phyloP scores from a whole-genome alignment of 1,140 invertebrate species.

The Bombus superbus region DNA sequence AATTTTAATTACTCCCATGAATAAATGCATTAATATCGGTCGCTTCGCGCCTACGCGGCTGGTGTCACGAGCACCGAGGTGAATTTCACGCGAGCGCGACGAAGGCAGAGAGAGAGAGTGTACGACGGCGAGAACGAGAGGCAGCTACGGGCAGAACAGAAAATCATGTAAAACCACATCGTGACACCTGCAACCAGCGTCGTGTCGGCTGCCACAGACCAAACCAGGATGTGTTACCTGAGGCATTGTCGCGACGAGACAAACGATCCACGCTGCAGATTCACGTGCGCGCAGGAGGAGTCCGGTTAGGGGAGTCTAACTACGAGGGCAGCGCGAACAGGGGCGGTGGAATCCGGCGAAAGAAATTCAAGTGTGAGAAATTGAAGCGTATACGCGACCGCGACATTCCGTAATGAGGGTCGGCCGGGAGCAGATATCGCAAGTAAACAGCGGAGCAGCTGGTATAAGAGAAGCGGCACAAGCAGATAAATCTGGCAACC shows the following conservation, averaged over 20 bases:
- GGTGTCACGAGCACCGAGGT: constrained; percentile 1
- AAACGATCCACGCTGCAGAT: constrained; percentile 35
- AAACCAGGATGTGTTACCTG: constrained; percentile 44
- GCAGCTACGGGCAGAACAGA: not conserved
- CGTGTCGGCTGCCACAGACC: constrained; percentile 22
- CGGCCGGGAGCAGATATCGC: not conserved
- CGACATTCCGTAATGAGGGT: constrained; percentile 28
- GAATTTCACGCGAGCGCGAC: not conserved
- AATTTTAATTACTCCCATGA: constrained; percentile 69
- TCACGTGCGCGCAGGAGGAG: not conserved
- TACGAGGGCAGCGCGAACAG: too few relatives aligned
- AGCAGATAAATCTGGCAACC: not conserved
- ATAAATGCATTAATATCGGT: constrained; percentile 66
- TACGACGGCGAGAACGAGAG: not conserved
- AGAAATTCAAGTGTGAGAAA: too few relatives aligned
- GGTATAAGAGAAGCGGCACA: not conserved
- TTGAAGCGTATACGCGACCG: not conserved
- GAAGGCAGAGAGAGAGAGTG: too few relatives aligned
- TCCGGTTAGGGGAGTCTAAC: not conserved
- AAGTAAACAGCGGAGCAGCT: not conserved
- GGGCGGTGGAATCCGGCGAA: not conserved
- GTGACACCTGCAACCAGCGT: constrained; percentile 42
- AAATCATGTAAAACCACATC: constrained; percentile 25
- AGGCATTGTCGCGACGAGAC: constrained; percentile 41
- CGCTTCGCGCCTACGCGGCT: constrained; percentile 41